These are phyloP conservation scores for Orchestes rusci DNA, from an alignment of 2,888 invertebrate genomes.

Conservation along the genomic window DNA sequence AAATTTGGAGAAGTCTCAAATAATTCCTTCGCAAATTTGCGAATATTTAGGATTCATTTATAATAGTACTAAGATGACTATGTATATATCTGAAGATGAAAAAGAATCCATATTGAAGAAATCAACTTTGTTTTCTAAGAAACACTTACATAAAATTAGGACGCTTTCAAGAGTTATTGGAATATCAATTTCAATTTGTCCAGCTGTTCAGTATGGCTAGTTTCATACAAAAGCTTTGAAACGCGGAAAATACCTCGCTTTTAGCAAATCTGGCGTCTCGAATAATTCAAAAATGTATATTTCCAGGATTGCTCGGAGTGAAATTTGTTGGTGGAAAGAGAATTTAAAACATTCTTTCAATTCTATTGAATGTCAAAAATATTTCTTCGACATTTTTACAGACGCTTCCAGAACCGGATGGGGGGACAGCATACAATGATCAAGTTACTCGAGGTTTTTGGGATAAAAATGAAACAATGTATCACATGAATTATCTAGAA, in stretches of 20 bases:
- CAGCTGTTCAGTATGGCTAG: neutral
- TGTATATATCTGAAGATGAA: constrained; percentile 3
- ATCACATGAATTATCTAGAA: constrained; percentile 29
- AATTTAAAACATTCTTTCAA: constrained; percentile 1
- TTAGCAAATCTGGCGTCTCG: neutral
- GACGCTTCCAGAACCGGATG: constrained; percentile 28
- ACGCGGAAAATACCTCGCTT: constrained; percentile 1
- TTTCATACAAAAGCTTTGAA: neutral
- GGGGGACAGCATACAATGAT: constrained; percentile 24
- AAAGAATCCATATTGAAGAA: neutral
- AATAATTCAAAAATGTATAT: neutral
- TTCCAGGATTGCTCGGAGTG: neutral
- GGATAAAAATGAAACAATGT: constrained; percentile 13
- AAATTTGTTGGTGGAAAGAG: constrained; percentile 5
- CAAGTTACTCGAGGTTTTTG: constrained; percentile 21
- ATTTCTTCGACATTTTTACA: constrained; percentile 21
- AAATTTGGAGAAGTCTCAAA: constrained; percentile 2
- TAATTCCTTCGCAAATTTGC: neutral
- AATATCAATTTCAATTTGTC: constrained; percentile 2
- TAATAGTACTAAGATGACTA: neutral
- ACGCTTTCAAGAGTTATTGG: constrained; percentile 1
- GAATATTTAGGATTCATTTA: constrained; percentile 6
- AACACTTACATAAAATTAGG: no score
- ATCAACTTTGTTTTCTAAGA: neutral
- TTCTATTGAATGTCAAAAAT: constrained; percentile 5